A percentile compares a stretch with the other conserved stretches of the same genome.
These are phyloP conservation scores for Unio pictorum DNA, from an alignment of 2,888 invertebrate genomes.

Conservation along the genomic window DNA sequence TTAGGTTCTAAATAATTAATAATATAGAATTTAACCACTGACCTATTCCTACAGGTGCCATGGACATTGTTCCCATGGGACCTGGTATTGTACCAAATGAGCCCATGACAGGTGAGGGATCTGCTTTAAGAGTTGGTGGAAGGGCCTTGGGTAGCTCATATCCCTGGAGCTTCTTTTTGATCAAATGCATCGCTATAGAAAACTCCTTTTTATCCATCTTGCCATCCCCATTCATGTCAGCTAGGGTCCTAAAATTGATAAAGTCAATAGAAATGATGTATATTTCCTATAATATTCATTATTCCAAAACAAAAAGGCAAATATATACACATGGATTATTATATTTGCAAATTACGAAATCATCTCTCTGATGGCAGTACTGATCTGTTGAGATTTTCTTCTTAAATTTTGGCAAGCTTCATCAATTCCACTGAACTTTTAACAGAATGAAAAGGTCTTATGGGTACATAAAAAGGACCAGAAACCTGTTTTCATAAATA, in stretches of 20 bases:
- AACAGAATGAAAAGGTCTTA: too few relatives aligned
- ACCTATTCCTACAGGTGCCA: slow-evolving; percentile 27
- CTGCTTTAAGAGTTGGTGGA: slow-evolving; percentile 78
- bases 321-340: not conserved
- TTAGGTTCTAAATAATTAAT: too few relatives aligned
- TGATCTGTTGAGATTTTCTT: too few relatives aligned
- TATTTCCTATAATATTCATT: not conserved
- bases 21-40: not conserved
- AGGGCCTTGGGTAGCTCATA: slow-evolving; percentile 90
- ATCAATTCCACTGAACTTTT: too few relatives aligned
- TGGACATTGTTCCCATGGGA: slow-evolving; percentile 36
- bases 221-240: slow-evolving; percentile 71
- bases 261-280: not conserved
- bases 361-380: too few relatives aligned
- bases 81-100: slow-evolving; percentile 52
- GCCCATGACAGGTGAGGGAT: slow-evolving; percentile 60
- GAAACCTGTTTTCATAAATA: too few relatives aligned
- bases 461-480: too few relatives aligned
- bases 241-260: slow-evolving; percentile 61
- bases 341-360: too few relatives aligned
- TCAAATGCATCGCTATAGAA: slow-evolving; percentile 71
- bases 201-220: slow-evolving; percentile 72
- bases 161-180: slow-evolving; percentile 86
- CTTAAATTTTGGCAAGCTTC: too few relatives aligned
- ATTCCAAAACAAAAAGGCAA: not conserved